Evolutionary conservation across 1,140 invertebrate genomes (phyloP), one percentile per base, ranked within the genome.

Genomic region (Potamilus streckersoni): DNA sequence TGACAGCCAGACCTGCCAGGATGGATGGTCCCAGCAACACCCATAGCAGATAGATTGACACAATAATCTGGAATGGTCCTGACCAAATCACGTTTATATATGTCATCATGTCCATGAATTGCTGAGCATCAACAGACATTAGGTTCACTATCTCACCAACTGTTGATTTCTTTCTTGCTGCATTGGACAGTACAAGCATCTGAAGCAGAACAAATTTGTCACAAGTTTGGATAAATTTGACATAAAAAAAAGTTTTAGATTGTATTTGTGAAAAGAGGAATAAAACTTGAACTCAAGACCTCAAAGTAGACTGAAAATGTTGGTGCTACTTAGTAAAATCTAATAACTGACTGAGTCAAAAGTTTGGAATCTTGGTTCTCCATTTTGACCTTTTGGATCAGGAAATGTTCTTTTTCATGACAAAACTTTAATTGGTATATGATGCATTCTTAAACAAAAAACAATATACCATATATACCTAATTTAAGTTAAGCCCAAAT

Each of bases 71-170:
- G 14, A 98, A 90, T 0, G 97, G 97, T 2, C 96, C 96, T 1
- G 97, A 98, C 97, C 97, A 99, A 80, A 99, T 93, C 94, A 97
- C 97, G 89, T 98, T 98, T 72, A 99, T 91, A 86, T 97, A 98
- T 0, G 89, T 91, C 79, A 89, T 91, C 69, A 92, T 82, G 71
- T 92, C 91, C 80, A 87, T 86, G 73, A 91, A 89, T 38, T 86
- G 80, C 79, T 92, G 90, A 23, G 91, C 90, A 87, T 93, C 92
- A 14, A 92, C 91, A 0, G 92, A 89, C 90, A 93, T 92, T 61
- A 93, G 79, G 79, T 93, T 93, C 3, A 92, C 91, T 60, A 93
- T 93, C 80, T 93, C 92, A n/a, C 93, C 92, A 19, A 91, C 89
- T 6, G 92, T 93, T 13, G 91, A 89, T 15, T 87, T 83, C 66